Conservation (phyloP, 2,113 vertebrate genomes). For the Rhea pennata region DNA sequence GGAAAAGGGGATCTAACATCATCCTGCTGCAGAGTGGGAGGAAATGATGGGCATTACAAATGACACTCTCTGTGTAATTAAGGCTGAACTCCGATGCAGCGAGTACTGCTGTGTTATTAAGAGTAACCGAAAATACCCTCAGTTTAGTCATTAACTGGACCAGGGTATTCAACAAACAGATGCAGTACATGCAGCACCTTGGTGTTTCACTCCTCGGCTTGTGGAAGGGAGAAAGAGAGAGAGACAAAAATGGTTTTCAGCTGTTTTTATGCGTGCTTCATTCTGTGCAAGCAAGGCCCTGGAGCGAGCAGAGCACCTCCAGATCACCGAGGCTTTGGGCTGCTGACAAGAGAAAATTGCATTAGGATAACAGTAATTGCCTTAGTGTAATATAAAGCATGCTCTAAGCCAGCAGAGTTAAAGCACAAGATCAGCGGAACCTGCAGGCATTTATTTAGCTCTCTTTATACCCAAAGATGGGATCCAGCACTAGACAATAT, state of each 20-base stretch:
- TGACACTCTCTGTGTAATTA: neutral
- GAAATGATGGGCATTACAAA: neutral
- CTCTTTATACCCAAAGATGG: neutral
- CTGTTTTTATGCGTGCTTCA: neutral
- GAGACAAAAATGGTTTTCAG: neutral
- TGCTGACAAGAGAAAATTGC: neutral
- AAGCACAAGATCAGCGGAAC: neutral
- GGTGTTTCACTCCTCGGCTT: neutral
- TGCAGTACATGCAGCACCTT: neutral
- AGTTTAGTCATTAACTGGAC: neutral
- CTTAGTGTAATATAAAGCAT: neutral
- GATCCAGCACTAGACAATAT: neutral
- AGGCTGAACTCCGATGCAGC: neutral
- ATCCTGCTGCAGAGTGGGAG: accelerated
- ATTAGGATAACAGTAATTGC: neutral
- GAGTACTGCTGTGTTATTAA: slow-evolving; percentile 16
- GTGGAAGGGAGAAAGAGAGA: neutral
- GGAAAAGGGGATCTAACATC: neutral
- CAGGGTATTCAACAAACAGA: accelerated
- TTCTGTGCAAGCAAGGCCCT: accelerated
- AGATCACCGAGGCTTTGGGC: neutral
- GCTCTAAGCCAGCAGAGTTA: neutral
- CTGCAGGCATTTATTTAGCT: accelerated
- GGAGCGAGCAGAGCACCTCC: neutral
- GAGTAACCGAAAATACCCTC: slow-evolving; percentile 13